phyloP scores from a whole-genome alignment of 2,113 vertebrate genomes.

The Cariama cristata region DNA sequence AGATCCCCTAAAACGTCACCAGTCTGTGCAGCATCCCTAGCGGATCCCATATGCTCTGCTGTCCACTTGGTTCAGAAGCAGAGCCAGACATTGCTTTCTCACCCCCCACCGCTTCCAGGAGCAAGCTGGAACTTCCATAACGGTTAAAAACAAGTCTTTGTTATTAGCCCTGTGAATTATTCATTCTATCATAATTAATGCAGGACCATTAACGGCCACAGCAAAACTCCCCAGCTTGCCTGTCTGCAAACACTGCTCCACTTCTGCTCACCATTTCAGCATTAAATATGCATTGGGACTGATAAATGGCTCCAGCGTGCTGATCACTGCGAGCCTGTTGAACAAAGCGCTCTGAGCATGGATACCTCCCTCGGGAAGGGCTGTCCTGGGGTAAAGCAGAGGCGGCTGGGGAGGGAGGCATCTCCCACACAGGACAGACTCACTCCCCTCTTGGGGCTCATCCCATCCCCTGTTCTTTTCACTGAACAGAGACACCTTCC shows the following conservation, averaged over 20 bases:
- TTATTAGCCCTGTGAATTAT: conserved; percentile 51
- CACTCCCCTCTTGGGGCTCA: rapidly evolving
- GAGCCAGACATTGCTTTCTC: background rate
- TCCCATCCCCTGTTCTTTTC: background rate
- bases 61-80: background rate
- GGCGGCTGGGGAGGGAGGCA: background rate
- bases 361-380: background rate
- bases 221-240: background rate
- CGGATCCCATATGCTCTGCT: background rate
- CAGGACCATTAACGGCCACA: background rate
- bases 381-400: background rate
- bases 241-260: background rate
- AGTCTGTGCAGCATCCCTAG: background rate
- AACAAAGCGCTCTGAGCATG: background rate
- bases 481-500: background rate
- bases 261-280: background rate
- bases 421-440: background rate
- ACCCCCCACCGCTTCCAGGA: background rate
- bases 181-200: conserved; percentile 43
- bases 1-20: background rate
- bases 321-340: background rate
- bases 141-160: conserved; percentile 15
- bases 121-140: background rate
- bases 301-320: background rate
- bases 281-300: conserved; percentile 32